These are phyloP conservation scores for Hapalemur alaotrensis DNA, from an alignment of 2,797 vertebrate species.

Conservation along the genomic window DNA sequence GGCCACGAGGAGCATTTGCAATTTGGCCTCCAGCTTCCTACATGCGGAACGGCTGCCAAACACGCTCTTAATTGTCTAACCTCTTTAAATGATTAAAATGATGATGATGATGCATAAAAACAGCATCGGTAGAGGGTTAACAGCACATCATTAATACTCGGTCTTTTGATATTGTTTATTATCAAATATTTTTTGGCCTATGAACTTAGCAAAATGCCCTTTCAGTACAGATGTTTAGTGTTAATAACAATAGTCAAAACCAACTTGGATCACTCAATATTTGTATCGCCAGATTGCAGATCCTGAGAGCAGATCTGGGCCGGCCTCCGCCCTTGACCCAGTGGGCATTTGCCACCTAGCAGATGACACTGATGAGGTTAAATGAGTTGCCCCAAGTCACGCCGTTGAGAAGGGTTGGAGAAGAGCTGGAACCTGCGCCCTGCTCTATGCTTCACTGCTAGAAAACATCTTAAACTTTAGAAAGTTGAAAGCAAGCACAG, in stretches of 20 bases:
- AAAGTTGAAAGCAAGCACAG: neutral
- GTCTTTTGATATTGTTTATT: neutral
- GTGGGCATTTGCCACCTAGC: neutral
- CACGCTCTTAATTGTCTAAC: constrained; percentile 63
- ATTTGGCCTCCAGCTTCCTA: constrained; percentile 49
- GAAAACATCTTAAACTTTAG: neutral
- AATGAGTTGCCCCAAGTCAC: neutral
- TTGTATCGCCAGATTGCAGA: neutral
- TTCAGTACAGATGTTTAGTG: too few relatives aligned
- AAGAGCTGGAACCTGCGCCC: neutral
- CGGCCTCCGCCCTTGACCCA: rapidly evolving
- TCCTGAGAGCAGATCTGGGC: rapidly evolving
- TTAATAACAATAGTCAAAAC: neutral
- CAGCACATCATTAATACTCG: constrained; percentile 29
- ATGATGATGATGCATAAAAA: constrained; percentile 29
- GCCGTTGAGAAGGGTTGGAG: rapidly evolving
- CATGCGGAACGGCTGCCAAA: constrained; percentile 67
- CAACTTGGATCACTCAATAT: rapidly evolving
- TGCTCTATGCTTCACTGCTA: neutral
- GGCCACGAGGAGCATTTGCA: neutral
- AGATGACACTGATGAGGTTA: neutral
- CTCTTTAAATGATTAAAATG: constrained; percentile 66
- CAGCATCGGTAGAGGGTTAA: neutral
- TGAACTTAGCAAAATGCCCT: neutral
- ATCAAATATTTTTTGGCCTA: neutral